phyloP scores from a whole-genome alignment of 2,113 vertebrate genomes.

The Macaca fascicularis region T2T-MFA8v1.1 NC_088388.1:14514001-14514500 shows the following conservation, averaged over 20 bases:
- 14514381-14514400: neutral
- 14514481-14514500: neutral
- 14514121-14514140: neutral
- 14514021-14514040: neutral
- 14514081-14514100: neutral
- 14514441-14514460: neutral
- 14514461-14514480: neutral
- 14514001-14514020: neutral
- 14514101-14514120: neutral
- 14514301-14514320: neutral
- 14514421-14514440: neutral
- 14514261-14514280: neutral
- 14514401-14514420: too few species aligned
- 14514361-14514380: neutral
- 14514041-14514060: neutral
- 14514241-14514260: neutral
- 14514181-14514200: too few species aligned
- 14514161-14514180: too few species aligned
- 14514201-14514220: neutral
- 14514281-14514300: too few species aligned
- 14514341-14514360: neutral
- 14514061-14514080: neutral
- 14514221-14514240: neutral
- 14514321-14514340: neutral
- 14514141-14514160: neutral